A percentile compares a stretch with the other conserved stretches of the same genome.
These are phyloP conservation scores for Leptestheria dahalacensis DNA, from an alignment of 1,140 invertebrate genomes.

Conservation along the genomic window DNA sequence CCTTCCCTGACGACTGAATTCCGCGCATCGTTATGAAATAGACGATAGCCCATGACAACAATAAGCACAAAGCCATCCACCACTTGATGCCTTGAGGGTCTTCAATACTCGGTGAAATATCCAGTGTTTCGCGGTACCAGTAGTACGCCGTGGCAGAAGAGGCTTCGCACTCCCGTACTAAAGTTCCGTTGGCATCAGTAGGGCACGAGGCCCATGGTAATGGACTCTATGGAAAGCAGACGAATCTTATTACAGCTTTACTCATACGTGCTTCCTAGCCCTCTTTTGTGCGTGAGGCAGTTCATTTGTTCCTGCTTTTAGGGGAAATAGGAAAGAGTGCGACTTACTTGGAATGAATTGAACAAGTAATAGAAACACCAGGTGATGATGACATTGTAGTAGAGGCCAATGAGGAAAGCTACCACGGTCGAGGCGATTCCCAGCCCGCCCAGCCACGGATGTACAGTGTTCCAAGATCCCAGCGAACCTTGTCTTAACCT, in stretches of 20 bases:
- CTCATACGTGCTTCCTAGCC: constrained; percentile 15
- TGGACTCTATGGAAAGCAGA: constrained; percentile 37
- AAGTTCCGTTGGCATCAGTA: constrained; percentile 41
- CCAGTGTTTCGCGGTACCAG: constrained; percentile 73
- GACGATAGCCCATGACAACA: constrained; percentile 85
- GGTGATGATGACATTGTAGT: constrained; percentile 97
- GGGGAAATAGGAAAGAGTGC: too few relatives aligned
- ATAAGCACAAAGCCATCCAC: constrained; percentile 85
- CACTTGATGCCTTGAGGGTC: constrained; percentile 67
- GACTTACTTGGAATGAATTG: constrained; percentile 71
- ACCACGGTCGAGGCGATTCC: constrained; percentile 75
- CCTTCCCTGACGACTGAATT: constrained; percentile 93
- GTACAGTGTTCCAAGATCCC: constrained; percentile 86
- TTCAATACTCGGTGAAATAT: constrained; percentile 66
- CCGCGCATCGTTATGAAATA: constrained; percentile 97
- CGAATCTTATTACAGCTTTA: neutral
- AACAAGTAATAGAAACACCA: constrained; percentile 95
- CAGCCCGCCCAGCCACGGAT: constrained; percentile 71
- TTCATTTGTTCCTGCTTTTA: too few relatives aligned
- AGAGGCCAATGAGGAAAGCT: constrained; percentile 50
- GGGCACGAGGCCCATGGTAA: constrained; percentile 76
- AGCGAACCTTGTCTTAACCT: constrained; percentile 72
- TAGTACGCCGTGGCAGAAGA: constrained; percentile 76
- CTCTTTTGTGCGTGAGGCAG: neutral
- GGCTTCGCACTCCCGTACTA: constrained; percentile 55